Percentiles rank a stretch among this genome's conserved stretches.
These are phyloP conservation scores for Orthosia gothica DNA, from an alignment of 2,888 invertebrate genomes.

Conservation along the genomic window DNA sequence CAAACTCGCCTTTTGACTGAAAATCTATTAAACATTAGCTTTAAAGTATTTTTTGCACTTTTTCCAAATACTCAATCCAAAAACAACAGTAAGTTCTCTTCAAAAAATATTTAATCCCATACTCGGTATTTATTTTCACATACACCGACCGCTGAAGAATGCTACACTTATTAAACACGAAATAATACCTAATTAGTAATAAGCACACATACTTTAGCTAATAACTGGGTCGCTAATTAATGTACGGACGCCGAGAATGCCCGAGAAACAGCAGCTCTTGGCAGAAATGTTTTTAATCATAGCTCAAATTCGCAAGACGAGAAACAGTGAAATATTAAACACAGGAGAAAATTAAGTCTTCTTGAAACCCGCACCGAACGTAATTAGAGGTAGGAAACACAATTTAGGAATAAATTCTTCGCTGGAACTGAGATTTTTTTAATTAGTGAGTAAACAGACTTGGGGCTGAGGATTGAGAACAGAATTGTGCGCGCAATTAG, in stretches of 20 bases:
- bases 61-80: too few relatives aligned
- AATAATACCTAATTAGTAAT: conserved; percentile 9
- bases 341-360: conserved; percentile 41
- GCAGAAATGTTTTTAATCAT: conserved; percentile 22
- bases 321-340: conserved; percentile 54
- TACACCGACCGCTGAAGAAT: background rate
- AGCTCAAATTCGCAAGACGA: conserved; percentile 17
- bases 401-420: conserved; percentile 35
- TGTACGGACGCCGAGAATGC: background rate
- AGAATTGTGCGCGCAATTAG: background rate
- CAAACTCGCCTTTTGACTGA: too few relatives aligned
- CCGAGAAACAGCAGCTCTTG: background rate
- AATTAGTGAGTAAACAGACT: conserved; percentile 23
- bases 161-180: background rate
- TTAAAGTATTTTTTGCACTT: too few relatives aligned
- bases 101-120: background rate
- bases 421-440: conserved; percentile 27
- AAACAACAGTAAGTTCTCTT: too few relatives aligned
- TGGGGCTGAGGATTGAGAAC: background rate
- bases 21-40: too few relatives aligned
- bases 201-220: background rate
- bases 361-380: conserved; percentile 40
- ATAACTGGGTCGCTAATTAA: background rate
- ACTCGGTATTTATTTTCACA: background rate
- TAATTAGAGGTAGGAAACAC: conserved; percentile 51